Conservation (phyloP, 2,797 vertebrate genomes). For the Acrocephalus scirpaceus region DNA sequence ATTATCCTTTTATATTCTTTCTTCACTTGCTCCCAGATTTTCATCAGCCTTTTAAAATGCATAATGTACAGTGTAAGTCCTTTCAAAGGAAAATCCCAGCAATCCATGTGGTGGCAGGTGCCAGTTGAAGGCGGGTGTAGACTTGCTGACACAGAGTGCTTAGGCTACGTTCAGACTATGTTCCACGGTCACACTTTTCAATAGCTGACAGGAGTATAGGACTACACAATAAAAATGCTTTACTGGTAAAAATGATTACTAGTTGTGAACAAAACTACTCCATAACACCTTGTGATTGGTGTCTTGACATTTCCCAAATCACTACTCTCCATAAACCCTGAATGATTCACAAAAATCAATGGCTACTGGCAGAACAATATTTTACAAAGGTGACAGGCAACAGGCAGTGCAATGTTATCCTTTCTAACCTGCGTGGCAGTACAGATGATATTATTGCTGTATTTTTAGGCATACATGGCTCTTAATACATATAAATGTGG, state of each 20-base stretch:
- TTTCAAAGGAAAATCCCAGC: not conserved
- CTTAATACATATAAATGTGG: not conserved
- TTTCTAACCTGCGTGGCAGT: not conserved
- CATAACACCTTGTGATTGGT: constrained; percentile 46
- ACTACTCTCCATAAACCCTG: constrained; percentile 11
- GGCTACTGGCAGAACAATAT: constrained; percentile 17
- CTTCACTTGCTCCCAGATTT: not conserved
- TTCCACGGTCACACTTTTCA: not conserved
- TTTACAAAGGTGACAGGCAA: constrained; percentile 17
- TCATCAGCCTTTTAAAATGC: not conserved
- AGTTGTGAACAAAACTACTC: constrained; percentile 36
- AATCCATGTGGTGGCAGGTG: not conserved
- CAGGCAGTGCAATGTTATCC: not conserved
- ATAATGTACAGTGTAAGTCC: not conserved
- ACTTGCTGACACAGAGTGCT: not conserved
- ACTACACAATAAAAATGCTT: constrained; percentile 29
- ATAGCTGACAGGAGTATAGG: not conserved
- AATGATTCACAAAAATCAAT: constrained; percentile 63
- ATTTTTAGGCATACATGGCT: not conserved
- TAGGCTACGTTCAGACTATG: not conserved
- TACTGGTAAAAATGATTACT: constrained; percentile 40
- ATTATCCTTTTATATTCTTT: not conserved
- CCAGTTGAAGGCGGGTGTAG: not conserved
- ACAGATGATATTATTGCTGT: not conserved
- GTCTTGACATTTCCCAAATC: constrained; percentile 50